These are phyloP conservation scores for Piscicola geometra DNA, from an alignment of 2,888 invertebrate species.

Conservation along the genomic window DNA sequence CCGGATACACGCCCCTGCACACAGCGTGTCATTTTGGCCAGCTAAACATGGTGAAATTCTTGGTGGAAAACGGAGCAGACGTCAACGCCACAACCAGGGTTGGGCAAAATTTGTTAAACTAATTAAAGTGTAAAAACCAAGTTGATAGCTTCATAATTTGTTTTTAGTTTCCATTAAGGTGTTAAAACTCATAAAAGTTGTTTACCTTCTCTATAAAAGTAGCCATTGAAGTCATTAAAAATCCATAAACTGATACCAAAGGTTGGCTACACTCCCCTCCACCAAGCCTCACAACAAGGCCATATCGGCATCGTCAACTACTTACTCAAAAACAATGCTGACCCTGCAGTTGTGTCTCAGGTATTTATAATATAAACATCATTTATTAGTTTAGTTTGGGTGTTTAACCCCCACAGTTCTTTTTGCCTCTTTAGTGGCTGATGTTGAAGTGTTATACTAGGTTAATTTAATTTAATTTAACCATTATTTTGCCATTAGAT, in stretches of 20 bases:
- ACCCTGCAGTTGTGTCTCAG: slow-evolving; percentile 84
- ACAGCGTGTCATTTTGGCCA: slow-evolving; percentile 37
- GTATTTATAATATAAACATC: too few relatives aligned
- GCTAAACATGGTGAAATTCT: slow-evolving; percentile 34
- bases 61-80: slow-evolving; percentile 30
- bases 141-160: too few relatives aligned
- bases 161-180: too few relatives aligned
- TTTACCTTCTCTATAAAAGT: too few relatives aligned
- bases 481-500: not conserved
- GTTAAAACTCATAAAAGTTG: too few relatives aligned
- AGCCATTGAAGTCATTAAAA: too few relatives aligned
- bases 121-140: not conserved
- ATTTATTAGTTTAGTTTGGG: too few relatives aligned
- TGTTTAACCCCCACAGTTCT: too few relatives aligned
- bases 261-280: slow-evolving; percentile 63
- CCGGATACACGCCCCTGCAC: slow-evolving; percentile 38
- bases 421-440: too few relatives aligned
- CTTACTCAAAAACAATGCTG: slow-evolving; percentile 60
- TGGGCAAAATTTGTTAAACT: not conserved
- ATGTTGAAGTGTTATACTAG: too few relatives aligned
- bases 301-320: slow-evolving; percentile 89
- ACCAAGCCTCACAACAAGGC: slow-evolving; percentile 98
- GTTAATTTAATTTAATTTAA: not conserved
- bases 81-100: slow-evolving; percentile 28
- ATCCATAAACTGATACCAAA: too few relatives aligned